Evolutionary conservation across 2,797 vertebrate species (phyloP).

Genomic region (Paratrypauchen microcephalus): DNA sequence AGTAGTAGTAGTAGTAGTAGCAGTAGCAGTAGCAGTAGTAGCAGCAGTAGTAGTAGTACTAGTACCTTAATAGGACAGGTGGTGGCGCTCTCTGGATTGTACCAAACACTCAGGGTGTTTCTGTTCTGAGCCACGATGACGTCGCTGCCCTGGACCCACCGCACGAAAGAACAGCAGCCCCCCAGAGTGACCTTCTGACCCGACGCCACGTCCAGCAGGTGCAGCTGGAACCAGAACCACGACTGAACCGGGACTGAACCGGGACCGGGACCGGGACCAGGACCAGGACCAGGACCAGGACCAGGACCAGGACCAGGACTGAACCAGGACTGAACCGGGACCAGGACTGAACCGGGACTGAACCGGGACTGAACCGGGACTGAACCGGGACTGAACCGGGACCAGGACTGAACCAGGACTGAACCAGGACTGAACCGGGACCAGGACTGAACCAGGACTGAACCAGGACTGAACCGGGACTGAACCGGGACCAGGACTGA

Average conservation of each 20-base stretch:
- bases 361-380: too few species aligned
- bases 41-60: constrained; percentile 40
- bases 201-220: constrained; percentile 85
- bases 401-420: too few species aligned
- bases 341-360: too few species aligned
- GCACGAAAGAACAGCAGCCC: constrained; percentile 92
- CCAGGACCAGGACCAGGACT: too few species aligned
- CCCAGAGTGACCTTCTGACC: constrained; percentile 84
- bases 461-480: too few species aligned
- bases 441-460: too few species aligned
- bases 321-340: too few species aligned
- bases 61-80: constrained; percentile 92
- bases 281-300: too few species aligned
- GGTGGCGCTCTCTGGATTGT: constrained; percentile 91
- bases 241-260: background rate
- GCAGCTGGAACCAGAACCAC: constrained; percentile 74
- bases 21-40: constrained; percentile 61
- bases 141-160: constrained; percentile 95
- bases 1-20: constrained; percentile 65
- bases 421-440: too few species aligned
- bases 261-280: too few species aligned
- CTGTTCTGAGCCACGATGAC: constrained; percentile 95
- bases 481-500: too few species aligned
- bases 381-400: too few species aligned
- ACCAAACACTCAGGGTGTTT: constrained; percentile 91